These are phyloP conservation scores for Pantherophis alleghaniensis DNA, from an alignment of 2,797 vertebrate genomes.

Conservation along the genomic window DNA sequence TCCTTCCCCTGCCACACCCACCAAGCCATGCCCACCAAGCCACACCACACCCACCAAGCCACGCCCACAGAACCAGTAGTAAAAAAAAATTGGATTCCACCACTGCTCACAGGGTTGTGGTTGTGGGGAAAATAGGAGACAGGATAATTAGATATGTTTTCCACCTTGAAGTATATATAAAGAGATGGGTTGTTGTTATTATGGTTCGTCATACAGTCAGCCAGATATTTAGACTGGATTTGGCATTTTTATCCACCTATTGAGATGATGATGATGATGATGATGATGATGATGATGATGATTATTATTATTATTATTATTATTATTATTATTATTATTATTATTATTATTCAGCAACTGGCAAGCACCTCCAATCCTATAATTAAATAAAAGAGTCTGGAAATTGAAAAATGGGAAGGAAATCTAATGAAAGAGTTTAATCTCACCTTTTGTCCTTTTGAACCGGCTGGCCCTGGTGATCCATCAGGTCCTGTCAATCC, in stretches of 20 bases:
- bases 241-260: neutral
- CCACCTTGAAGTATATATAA: neutral
- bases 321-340: neutral
- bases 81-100: no score
- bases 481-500: slow-evolving; percentile 91
- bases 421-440: slow-evolving; percentile 31
- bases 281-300: no score
- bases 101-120: no score
- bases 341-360: neutral
- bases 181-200: neutral
- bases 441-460: slow-evolving; percentile 90
- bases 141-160: neutral
- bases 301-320: no score
- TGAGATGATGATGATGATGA: neutral
- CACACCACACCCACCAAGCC: no score
- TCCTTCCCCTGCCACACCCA: no score
- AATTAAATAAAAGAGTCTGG: neutral
- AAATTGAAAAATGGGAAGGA: neutral
- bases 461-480: slow-evolving; percentile 82
- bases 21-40: no score
- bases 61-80: no score
- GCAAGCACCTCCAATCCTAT: neutral
- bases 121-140: neutral
- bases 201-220: neutral
- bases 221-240: neutral